These are phyloP conservation scores for Prostheceraeus crozeri DNA, from an alignment of 2,888 invertebrate species.

Conservation along the genomic window DNA sequence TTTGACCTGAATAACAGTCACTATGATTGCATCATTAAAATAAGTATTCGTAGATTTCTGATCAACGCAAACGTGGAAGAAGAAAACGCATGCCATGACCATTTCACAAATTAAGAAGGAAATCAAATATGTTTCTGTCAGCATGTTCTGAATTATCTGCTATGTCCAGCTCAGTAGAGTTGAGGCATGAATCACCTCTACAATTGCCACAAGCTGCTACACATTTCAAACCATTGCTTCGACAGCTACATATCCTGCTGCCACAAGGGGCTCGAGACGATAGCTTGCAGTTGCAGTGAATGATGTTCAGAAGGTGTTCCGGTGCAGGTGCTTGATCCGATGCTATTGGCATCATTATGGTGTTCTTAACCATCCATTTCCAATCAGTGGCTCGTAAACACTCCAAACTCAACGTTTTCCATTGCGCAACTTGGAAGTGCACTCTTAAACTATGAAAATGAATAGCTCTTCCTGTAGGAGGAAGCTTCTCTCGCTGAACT, in stretches of 20 bases:
- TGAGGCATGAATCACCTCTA: conserved; percentile 3
- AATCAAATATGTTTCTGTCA: too few relatives aligned
- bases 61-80: too few relatives aligned
- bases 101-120: too few relatives aligned
- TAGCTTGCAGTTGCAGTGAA: conserved; percentile 22
- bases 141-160: too few relatives aligned
- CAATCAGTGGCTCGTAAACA: not conserved
- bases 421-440: conserved; percentile 2
- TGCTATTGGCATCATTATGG: not conserved
- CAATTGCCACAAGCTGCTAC: conserved; percentile 18
- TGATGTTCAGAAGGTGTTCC: conserved; percentile 2
- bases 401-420: not conserved
- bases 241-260: conserved; percentile 7
- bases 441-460: conserved; percentile 3
- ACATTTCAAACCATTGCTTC: conserved; percentile 16
- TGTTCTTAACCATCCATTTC: too few relatives aligned
- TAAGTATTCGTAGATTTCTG: too few relatives aligned
- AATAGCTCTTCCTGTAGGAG: not conserved
- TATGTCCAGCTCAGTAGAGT: too few relatives aligned
- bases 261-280: not conserved
- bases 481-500: not conserved
- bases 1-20: too few relatives aligned
- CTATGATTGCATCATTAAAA: too few relatives aligned
- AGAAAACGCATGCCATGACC: too few relatives aligned
- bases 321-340: not conserved